phyloP scores from a whole-genome alignment of 2,888 invertebrate species.

The Alloscopus bannaensis region DNA sequence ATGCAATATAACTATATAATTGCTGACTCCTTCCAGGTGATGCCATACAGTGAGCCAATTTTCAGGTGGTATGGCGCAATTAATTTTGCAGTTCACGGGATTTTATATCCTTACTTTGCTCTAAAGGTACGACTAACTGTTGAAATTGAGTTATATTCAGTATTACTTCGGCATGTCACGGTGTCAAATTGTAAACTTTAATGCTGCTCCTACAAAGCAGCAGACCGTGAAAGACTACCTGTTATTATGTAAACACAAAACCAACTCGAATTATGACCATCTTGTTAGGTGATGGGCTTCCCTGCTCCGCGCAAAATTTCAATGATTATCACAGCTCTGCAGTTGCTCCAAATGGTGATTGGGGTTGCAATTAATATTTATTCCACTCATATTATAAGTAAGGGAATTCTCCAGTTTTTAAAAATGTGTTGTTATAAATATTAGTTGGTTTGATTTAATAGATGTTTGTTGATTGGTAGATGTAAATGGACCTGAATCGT shows the following conservation, averaged over 20 bases:
- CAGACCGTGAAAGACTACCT: no score
- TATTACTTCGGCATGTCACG: no score
- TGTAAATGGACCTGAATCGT: constrained; percentile 48
- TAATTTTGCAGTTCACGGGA: constrained; percentile 62
- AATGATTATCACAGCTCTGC: constrained; percentile 93
- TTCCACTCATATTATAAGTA: constrained; percentile 58
- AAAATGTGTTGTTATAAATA: not conserved
- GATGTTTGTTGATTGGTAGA: constrained; percentile 26
- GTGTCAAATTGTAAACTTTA: no score
- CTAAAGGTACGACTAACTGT: no score
- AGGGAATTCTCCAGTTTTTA: not conserved
- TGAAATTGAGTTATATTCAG: no score
- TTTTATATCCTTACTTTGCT: constrained; percentile 65
- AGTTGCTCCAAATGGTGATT: constrained; percentile 94
- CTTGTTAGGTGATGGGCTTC: constrained; percentile 88
- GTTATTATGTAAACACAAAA: no score
- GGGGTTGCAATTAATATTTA: constrained; percentile 88
- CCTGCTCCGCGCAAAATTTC: constrained; percentile 89
- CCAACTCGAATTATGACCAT: no score
- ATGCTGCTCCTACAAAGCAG: no score
- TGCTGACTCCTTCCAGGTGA: constrained; percentile 30
- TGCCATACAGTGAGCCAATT: constrained; percentile 49
- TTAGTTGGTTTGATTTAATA: not conserved
- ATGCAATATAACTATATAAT: not conserved
- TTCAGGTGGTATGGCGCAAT: constrained; percentile 63